Evolutionary conservation across 2,888 invertebrate genomes (phyloP), one percentile per base, ranked within the genome.

Genomic region (Stictocephala bisonia): DNA sequence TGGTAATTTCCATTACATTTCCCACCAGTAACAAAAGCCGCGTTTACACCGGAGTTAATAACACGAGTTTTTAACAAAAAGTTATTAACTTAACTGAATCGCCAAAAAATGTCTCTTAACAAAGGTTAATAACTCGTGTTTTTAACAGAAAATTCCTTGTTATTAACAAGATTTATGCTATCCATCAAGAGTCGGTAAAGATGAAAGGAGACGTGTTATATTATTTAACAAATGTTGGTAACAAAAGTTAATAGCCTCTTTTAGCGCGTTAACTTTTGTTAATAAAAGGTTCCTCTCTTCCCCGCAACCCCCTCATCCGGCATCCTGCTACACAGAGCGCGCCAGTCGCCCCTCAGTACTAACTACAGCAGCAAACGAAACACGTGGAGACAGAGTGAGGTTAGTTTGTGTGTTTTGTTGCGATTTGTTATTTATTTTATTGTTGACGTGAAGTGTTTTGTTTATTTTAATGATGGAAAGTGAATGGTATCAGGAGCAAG

Each of bases 401-500:
- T 44, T 44, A 44, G 44, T 44, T 44, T 7, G 7, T 7, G 7
- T 44, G 44, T 44, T 44, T 9, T 44, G 44, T 15, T 44, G 44
- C 15, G 44, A 11, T 44, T 7, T 44, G 44, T 44, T 44, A 20
- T 11, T 53, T 35, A 35, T 7, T 35, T 35, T 35, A 35, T 35
- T 35, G 40, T 35, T 35, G 40, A 35, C 7, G 40, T 35, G 40
- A 35, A 35, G 40, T 35, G 40, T 35, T 35, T 35, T 35, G 40
- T 35, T 35, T 35, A 35, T 35, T 35, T 35, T 35, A 53, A 53
- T n/a, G 18, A 53, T 53, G 53, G 44, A 44, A 44, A 44, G 44
- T 44, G 44, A 44, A 9, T 44, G 44, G 44, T n/a, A 44, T 44
- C 44, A 53, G 53, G 53, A 53, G 53, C 53, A 53, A 53, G 53